phyloP scores from a whole-genome alignment of 2,113 vertebrate species.

The Oplegnathus fasciatus region DNA sequence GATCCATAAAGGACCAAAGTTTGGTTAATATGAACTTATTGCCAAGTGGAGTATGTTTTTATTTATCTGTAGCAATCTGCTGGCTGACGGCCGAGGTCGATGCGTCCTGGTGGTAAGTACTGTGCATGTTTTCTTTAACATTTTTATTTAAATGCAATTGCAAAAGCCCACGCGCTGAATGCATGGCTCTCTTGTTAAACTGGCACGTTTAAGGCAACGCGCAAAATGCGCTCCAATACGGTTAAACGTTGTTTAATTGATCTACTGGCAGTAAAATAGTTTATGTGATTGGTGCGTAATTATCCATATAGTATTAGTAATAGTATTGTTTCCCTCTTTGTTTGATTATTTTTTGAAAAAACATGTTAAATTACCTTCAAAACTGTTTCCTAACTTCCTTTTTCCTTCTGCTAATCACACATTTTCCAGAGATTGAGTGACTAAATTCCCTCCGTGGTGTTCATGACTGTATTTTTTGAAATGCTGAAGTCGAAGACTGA shows the following conservation, averaged over 20 bases:
- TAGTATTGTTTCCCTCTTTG: background rate
- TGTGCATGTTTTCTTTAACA: too few species aligned
- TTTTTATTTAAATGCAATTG: background rate
- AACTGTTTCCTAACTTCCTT: background rate
- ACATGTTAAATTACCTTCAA: background rate
- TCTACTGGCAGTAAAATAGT: background rate
- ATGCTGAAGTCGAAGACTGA: background rate
- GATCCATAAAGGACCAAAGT: constrained; percentile 70
- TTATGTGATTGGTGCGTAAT: background rate
- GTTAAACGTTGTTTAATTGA: background rate
- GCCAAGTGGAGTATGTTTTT: constrained; percentile 89
- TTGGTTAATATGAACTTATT: constrained; percentile 92
- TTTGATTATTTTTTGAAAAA: background rate
- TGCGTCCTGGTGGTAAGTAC: constrained; percentile 96
- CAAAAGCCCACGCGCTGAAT: background rate
- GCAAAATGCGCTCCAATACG: background rate
- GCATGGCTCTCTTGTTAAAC: background rate
- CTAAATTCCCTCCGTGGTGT: constrained; percentile 4
- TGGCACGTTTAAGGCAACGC: background rate
- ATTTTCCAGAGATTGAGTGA: background rate
- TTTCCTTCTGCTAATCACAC: background rate
- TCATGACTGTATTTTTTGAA: background rate
- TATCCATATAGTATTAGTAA: too few species aligned
- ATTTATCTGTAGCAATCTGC: constrained; percentile 87
- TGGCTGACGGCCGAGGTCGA: constrained; percentile 89